phyloP scores from a whole-genome alignment of 2,113 vertebrate species.

The Cottus gobio region DNA sequence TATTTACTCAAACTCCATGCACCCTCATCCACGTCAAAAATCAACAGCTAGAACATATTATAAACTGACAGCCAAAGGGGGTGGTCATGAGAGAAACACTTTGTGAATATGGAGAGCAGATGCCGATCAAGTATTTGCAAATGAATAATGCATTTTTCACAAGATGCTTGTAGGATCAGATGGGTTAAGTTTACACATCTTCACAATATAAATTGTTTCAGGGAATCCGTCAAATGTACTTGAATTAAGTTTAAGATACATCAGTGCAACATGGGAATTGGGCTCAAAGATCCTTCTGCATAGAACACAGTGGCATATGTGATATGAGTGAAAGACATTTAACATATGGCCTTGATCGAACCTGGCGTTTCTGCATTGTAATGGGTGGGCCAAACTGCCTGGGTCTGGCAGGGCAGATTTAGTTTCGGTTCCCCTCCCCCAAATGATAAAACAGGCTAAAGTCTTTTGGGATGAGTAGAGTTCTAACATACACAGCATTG shows the following conservation, averaged over 20 bases:
- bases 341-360: slow-evolving; percentile 44
- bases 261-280: slow-evolving; percentile 15
- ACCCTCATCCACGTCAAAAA: slow-evolving; percentile 35
- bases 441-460: slow-evolving; percentile 10
- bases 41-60: slow-evolving; percentile 36
- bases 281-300: neutral
- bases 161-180: slow-evolving; percentile 2
- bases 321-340: slow-evolving; percentile 23
- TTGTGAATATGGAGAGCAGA: slow-evolving; percentile 36
- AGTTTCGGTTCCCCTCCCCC: slow-evolving; percentile 29
- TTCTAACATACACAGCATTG: neutral
- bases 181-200: slow-evolving; percentile 16
- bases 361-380: slow-evolving; percentile 21
- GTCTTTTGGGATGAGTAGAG: slow-evolving; percentile 10
- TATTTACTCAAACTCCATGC: slow-evolving; percentile 48
- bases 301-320: slow-evolving; percentile 16
- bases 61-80: slow-evolving; percentile 30
- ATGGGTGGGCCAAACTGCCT: slow-evolving; percentile 38
- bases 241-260: slow-evolving; percentile 2
- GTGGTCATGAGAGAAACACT: slow-evolving; percentile 17
- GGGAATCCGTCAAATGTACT: neutral
- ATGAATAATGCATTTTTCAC: slow-evolving; percentile 32
- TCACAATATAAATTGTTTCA: slow-evolving; percentile 14
- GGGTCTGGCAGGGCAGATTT: slow-evolving; percentile 33
- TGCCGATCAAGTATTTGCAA: slow-evolving; percentile 25